Evolutionary conservation across 1,140 invertebrate species (phyloP).

Genomic region (Luehdorfia chinensis): DNA sequence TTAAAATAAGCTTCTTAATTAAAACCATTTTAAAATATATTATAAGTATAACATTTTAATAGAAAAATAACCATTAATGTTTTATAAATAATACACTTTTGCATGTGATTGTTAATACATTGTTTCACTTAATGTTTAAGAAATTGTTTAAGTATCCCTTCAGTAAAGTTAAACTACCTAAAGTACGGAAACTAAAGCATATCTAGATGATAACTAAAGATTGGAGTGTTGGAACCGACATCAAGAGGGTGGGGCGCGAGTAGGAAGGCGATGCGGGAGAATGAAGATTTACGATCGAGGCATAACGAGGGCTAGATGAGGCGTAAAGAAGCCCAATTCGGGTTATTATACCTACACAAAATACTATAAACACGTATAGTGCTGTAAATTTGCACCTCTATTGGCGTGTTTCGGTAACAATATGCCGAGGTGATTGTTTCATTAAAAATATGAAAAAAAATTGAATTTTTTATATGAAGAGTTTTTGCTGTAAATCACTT

Average conservation of each 20-base stretch:
- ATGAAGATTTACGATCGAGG: slow-evolving; percentile 71
- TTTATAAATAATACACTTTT: too few species aligned
- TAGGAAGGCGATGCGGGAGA: slow-evolving; percentile 31
- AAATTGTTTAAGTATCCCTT: too few species aligned
- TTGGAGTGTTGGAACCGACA: slow-evolving; percentile 50
- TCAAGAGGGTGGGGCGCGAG: slow-evolving; percentile 28
- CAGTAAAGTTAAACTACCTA: neutral
- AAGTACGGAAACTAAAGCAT: slow-evolving; percentile 23
- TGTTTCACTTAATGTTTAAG: too few species aligned
- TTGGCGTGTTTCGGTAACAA: slow-evolving; percentile 10
- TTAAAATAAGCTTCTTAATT: too few species aligned
- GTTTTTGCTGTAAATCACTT: neutral
- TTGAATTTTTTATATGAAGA: slow-evolving; percentile 6
- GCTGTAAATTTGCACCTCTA: slow-evolving; percentile 18
- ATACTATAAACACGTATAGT: slow-evolving; percentile 21
- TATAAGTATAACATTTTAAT: too few species aligned
- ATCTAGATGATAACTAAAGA: slow-evolving; percentile 53
- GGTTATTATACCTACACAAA: slow-evolving; percentile 59
- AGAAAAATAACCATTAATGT: too few species aligned
- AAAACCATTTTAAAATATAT: too few species aligned
- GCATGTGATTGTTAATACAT: too few species aligned
- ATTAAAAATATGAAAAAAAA: slow-evolving; percentile 13
- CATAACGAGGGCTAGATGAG: slow-evolving; percentile 74
- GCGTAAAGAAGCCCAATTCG: slow-evolving; percentile 72
- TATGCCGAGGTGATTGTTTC: slow-evolving; percentile 14